Conservation (phyloP, 2,797 vertebrate species). For the Sebastes umbrosus region DNA sequence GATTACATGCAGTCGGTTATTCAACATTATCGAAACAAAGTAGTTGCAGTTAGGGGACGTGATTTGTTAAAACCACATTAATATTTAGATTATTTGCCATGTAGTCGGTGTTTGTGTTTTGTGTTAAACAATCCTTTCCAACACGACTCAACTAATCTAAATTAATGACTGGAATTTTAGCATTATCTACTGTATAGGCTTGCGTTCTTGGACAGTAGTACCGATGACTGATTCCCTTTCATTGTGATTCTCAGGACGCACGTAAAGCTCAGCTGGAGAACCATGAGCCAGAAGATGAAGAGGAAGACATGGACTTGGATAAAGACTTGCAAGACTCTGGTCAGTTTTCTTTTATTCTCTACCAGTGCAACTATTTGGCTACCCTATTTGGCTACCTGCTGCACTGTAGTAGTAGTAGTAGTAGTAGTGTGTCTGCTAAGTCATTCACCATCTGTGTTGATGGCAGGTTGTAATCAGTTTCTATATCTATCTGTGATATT, state of each 20-base stretch:
- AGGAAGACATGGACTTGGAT: constrained; percentile 91
- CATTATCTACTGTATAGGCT: not conserved
- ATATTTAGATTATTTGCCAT: not conserved
- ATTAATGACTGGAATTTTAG: not conserved
- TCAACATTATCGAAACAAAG: not conserved
- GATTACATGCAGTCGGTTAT: not conserved
- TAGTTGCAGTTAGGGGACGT: not conserved
- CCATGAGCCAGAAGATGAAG: constrained; percentile 95
- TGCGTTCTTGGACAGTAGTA: not conserved
- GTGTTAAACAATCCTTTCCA: not conserved
- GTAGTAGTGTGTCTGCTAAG: not conserved
- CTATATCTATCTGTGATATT: not conserved
- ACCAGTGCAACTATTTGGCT: not conserved
- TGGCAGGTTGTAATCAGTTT: not conserved
- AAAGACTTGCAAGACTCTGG: constrained; percentile 89
- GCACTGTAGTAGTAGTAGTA: not conserved
- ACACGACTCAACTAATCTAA: not conserved
- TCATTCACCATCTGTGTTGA: not conserved
- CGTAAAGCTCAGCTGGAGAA: constrained; percentile 96
- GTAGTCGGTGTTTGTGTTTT: not conserved
- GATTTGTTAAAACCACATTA: not conserved
- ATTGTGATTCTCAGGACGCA: constrained; percentile 83
- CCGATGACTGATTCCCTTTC: not conserved
- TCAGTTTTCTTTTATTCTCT: constrained; percentile 53
- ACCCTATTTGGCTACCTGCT: not conserved